Evolutionary conservation across 2,113 vertebrate genomes (phyloP), one percentile per base, ranked within the genome.

Genomic region (Oryzias curvinotus): DNA sequence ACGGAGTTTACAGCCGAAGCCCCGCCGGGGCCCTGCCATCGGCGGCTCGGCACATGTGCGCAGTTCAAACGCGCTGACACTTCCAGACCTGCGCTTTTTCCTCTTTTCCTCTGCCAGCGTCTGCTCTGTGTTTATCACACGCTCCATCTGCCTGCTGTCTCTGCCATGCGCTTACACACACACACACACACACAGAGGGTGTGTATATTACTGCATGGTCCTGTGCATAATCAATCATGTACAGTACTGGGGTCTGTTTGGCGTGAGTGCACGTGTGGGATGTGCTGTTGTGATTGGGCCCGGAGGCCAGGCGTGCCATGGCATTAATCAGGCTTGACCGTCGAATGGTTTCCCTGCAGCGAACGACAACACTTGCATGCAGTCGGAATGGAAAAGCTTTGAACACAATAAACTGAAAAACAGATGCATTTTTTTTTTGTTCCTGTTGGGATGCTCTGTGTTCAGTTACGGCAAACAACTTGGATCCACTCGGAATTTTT

Each of bases 261-360:
- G 60, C 44, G 47, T 63, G 62, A 49, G 17, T 51, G 64, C 7
- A 7, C 26, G 51, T 51, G 57, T 63, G 30, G 30, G 78, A 47
- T 74, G 57, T 47, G 16, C 42, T 62, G 53, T 67, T 69, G 76
- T 80, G 65, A 80, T 83, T 81, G 79, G 64, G 69, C 65, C 72
- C 36, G 23, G 68, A 65, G 77, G 68, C 70, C 52, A 71, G 75
- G 54, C 78, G 65, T 88, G 90, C 68, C 67, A 78, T 60, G 62
- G 87, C 86, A 90, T 91, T 77, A 91, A 91, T 88, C 76, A 85
- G 78, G 56, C 49, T 52, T 78, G 75, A 85, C 83, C 87, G 73
- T 84, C 90, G 81, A 88, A 90, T 87, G 71, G 71, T 69, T 67
- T 77, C 68, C 69, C 76, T 81, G 14, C 81, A 74, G 86, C 59